A percentile compares a stretch with the other conserved stretches of the same genome.
Conservation (phyloP, 2,888 invertebrate species). For the Erannis defoliaria region DNA sequence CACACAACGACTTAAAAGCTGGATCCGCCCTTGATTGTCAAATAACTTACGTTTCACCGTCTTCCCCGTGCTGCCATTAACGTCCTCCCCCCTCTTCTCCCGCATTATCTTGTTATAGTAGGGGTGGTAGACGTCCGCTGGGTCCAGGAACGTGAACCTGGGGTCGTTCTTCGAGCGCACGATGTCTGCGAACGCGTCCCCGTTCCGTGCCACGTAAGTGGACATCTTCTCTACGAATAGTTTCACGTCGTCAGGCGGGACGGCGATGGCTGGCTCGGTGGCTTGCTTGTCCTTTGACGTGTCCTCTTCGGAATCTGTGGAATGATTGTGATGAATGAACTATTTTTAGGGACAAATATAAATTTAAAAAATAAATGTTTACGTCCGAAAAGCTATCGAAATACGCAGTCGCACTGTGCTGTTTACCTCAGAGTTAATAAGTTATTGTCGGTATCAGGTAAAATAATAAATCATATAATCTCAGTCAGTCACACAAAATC, state of each 20-base stretch:
- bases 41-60: conserved; percentile 41
- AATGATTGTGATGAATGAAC: conserved; percentile 22
- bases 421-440: too few relatives aligned
- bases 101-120: conserved; percentile 90
- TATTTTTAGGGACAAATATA: too few relatives aligned
- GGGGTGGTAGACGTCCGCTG: conserved; percentile 91
- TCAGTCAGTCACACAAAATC: too few relatives aligned
- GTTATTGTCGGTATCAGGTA: too few relatives aligned
- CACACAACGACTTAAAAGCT: background rate
- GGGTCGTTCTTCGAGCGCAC: conserved; percentile 94
- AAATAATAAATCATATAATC: too few relatives aligned
- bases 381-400: too few relatives aligned
- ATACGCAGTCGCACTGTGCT: too few relatives aligned
- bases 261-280: conserved; percentile 71
- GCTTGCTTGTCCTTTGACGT: conserved; percentile 55
- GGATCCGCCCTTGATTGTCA: background rate
- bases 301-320: conserved; percentile 69
- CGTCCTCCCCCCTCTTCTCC: conserved; percentile 61
- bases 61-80: conserved; percentile 57
- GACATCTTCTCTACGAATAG: conserved; percentile 98
- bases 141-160: conserved; percentile 94
- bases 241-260: conserved; percentile 93
- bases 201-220: conserved; percentile 97
- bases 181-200: conserved; percentile 96
- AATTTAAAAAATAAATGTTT: too few relatives aligned